phyloP scores from a whole-genome alignment of 2,113 vertebrate species.

The Calidris pugnax region DNA sequence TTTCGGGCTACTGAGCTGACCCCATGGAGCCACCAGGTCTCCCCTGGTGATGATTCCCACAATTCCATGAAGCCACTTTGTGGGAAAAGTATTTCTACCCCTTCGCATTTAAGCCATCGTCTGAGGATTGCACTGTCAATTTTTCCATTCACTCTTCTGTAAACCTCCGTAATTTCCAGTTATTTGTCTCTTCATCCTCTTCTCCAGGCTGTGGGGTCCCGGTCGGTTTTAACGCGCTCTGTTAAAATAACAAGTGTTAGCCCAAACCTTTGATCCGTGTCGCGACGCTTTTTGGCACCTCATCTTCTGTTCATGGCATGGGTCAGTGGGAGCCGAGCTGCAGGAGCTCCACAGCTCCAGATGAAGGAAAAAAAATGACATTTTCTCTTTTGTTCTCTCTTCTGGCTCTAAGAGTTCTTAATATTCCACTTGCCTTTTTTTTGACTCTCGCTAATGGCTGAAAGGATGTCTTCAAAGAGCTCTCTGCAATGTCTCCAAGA shows the following conservation, averaged over 20 bases:
- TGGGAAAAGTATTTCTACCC: neutral
- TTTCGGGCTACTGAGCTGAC: neutral
- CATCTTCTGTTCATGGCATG: fast-evolving
- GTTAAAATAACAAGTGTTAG: neutral
- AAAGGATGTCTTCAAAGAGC: constrained; percentile 34
- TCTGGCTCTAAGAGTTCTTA: neutral
- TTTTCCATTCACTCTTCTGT: neutral
- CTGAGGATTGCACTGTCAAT: fast-evolving
- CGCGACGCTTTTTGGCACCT: neutral
- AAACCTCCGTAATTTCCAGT: neutral
- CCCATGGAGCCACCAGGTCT: neutral
- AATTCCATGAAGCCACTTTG: fast-evolving
- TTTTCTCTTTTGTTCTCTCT: constrained; percentile 1
- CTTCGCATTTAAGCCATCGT: neutral
- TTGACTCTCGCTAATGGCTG: neutral
- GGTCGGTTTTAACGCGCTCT: neutral
- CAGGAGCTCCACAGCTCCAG: neutral
- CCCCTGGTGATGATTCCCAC: neutral
- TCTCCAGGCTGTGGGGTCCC: neutral
- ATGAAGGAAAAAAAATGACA: neutral
- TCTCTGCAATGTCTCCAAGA: neutral
- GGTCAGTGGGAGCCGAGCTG: neutral
- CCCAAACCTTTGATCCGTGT: neutral
- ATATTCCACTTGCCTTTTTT: constrained; percentile 38
- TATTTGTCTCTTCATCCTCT: neutral